Evolutionary conservation across 2,888 invertebrate genomes (phyloP).

Genomic region (Sepiola atlantica): DNA sequence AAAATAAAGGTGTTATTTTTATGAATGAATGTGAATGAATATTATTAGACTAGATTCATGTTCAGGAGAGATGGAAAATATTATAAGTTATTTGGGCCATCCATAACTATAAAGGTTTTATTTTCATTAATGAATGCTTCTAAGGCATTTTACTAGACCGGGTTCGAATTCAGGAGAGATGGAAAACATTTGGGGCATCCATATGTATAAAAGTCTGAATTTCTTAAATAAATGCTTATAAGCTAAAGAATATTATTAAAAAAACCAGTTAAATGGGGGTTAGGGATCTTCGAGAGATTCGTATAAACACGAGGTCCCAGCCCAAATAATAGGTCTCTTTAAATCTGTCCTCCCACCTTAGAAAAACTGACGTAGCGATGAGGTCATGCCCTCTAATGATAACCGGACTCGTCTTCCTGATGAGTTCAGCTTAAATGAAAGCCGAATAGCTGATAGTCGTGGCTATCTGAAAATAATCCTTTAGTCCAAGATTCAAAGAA

Average conservation of each 20-base stretch:
- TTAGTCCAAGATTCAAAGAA: neutral
- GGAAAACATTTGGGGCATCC: too few relatives aligned
- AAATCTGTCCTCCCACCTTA: neutral
- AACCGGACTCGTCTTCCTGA: neutral
- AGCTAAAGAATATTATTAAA: neutral
- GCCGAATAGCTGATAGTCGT: neutral
- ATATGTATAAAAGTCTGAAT: too few relatives aligned
- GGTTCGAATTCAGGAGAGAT: too few relatives aligned
- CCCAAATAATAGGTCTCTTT: neutral
- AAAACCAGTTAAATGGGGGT: neutral
- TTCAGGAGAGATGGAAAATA: too few relatives aligned
- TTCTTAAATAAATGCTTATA: too few relatives aligned
- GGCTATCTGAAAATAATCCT: neutral
- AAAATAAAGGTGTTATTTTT: too few relatives aligned
- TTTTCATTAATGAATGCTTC: too few relatives aligned
- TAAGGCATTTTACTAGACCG: too few relatives aligned
- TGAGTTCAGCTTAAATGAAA: slow-evolving; percentile 32
- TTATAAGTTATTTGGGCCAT: too few relatives aligned
- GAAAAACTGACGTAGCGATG: neutral
- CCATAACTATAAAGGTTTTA: too few relatives aligned
- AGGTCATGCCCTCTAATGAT: slow-evolving; percentile 10
- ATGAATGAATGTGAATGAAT: too few relatives aligned
- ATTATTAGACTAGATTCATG: too few relatives aligned
- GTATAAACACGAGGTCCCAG: neutral
- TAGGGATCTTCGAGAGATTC: neutral